Base-by-base conservation (phyloP, 2,888 invertebrate genomes). In the Pachymerium ferrugineum region DNA sequence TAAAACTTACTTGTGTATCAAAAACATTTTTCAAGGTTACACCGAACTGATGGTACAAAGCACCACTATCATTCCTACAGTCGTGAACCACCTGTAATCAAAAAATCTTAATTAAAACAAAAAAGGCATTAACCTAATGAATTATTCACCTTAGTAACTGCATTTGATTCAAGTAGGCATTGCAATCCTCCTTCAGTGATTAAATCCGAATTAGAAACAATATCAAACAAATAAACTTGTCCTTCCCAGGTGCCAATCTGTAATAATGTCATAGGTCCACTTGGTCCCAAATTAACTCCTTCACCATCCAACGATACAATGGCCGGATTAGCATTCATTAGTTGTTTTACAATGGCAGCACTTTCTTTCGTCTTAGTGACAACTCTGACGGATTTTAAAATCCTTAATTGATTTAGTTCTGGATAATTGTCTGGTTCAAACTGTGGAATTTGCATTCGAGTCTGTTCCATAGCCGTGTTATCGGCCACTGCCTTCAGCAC, bases 401-500 rank as follows among this genome's bases (percentile, higher is more conserved):
- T 87, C 35, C 73, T 42, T 3, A 70, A 30, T 25, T 75, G 42
- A 82, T 90, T 91, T 38, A 89, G 35, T 30, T 76, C 68, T 28
- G 75, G 74, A 74, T 75, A 68, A 70, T 77, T 74, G 28, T 72
- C 68, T 67, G 31, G 14, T 70, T 70, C 19, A 72, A 69, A 28
- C 14, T 35, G 1, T 14, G 38, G 67, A 10, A 74, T 35, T 5
- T 71, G 38, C 33, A 29, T 70, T 29, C 75, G 76, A 68, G 77
- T 73, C 73, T 80, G 83, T 80, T 89, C 88, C 72, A 86, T 84
- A 33, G 88, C 88, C 0, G 88, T 90, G 81, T 94, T 95, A 81
- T 94, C 93, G 67, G 94, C 94, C 76, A 94, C 84, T 72, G 94
- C 94, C 81, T 93, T 93, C 81, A 94, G 89, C 1, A 95, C 91